Evolutionary conservation across 2,113 vertebrate species (phyloP).

Genomic region (Lophotis ruficrista): DNA sequence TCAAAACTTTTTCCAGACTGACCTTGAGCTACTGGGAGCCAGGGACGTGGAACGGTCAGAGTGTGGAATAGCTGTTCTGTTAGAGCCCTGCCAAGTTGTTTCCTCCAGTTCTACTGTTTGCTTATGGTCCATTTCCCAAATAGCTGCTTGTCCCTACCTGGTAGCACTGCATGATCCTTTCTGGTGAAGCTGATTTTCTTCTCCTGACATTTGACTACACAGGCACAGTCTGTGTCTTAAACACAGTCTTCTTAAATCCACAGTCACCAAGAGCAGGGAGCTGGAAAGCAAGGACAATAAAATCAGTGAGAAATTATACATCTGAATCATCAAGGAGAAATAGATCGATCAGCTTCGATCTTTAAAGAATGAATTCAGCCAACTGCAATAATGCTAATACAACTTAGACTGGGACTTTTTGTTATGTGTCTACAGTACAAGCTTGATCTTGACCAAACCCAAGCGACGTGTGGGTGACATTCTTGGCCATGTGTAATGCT

Average conservation of each 20-base stretch:
- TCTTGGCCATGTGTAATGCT: neutral
- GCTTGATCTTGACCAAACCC: neutral
- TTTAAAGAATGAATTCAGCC: neutral
- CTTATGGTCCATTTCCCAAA: neutral
- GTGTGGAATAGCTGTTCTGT: neutral
- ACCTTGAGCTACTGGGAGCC: neutral
- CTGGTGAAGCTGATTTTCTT: neutral
- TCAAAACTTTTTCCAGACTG: neutral
- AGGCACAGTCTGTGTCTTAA: neutral
- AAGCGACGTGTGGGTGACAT: neutral
- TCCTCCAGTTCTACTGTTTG: neutral
- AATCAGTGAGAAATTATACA: neutral
- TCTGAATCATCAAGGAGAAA: neutral
- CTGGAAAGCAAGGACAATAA: neutral
- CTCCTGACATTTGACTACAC: neutral
- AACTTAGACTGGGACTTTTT: neutral
- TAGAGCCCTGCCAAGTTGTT: neutral
- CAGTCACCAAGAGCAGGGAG: neutral
- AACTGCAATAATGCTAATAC: neutral
- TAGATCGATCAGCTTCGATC: accelerated
- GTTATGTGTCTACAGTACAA: neutral
- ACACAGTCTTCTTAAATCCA: neutral
- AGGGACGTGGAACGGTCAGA: neutral
- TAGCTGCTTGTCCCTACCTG: neutral
- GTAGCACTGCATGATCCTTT: neutral